Percentiles rank a stretch among this genome's conserved stretches.
These are phyloP conservation scores for Silurus meridionalis DNA, from an alignment of 2,113 vertebrate genomes.

Conservation along the genomic window DNA sequence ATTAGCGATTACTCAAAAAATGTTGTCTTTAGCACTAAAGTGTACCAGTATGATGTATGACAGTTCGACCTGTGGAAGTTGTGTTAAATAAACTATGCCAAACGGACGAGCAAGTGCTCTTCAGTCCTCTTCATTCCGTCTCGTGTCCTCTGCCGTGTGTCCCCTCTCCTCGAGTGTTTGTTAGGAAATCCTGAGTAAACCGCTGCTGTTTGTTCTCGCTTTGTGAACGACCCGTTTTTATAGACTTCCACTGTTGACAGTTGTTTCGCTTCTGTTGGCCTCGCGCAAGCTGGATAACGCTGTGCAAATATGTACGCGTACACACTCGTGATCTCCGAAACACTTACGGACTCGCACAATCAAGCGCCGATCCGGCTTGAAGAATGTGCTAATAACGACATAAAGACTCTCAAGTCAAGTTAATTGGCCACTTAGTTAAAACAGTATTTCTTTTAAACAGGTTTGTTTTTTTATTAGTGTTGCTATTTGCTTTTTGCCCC, in stretches of 20 bases:
- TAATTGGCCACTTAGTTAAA: slow-evolving; percentile 7
- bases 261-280: slow-evolving; percentile 72
- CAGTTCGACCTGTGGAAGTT: neutral
- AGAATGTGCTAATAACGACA: neutral
- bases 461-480: neutral
- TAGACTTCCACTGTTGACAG: slow-evolving; percentile 80
- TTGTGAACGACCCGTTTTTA: slow-evolving; percentile 77
- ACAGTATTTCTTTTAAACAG: slow-evolving; percentile 1
- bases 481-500: neutral
- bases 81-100: neutral
- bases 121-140: slow-evolving; percentile 19
- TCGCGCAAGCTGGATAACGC: slow-evolving; percentile 76
- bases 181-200: slow-evolving; percentile 82
- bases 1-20: neutral
- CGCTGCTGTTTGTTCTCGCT: slow-evolving; percentile 76
- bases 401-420: slow-evolving; percentile 5
- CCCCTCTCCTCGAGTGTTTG: slow-evolving; percentile 73
- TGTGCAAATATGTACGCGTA: slow-evolving; percentile 78
- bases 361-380: slow-evolving; percentile 22
- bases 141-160: slow-evolving; percentile 48
- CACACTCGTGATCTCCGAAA: slow-evolving; percentile 64
- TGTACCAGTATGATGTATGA: neutral
- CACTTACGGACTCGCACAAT: slow-evolving; percentile 52
- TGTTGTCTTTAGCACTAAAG: neutral
- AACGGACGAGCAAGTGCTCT: neutral